phyloP scores from a whole-genome alignment of 2,888 invertebrate species.

The Atrina japonica region DNA sequence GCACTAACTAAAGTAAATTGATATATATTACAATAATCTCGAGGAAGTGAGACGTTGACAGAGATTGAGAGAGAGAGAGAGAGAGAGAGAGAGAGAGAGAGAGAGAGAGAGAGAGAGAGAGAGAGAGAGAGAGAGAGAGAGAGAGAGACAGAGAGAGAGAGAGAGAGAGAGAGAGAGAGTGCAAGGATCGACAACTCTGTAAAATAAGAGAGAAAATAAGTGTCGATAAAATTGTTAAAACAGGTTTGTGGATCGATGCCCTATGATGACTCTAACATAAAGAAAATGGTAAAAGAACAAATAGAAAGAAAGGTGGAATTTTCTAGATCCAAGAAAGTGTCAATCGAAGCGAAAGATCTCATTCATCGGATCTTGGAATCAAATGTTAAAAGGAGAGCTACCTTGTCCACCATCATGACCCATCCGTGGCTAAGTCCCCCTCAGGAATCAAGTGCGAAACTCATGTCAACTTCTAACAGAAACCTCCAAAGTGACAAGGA shows the following conservation, averaged over 20 bases:
- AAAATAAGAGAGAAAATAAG: no score
- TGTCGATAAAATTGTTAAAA: no score
- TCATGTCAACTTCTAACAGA: background rate
- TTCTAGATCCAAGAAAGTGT: conserved; percentile 82
- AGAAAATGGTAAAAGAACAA: conserved; percentile 91
- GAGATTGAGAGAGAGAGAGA: no score
- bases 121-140: no score
- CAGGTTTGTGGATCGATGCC: conserved; percentile 90
- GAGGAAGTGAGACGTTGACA: no score
- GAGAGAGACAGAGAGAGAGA: no score
- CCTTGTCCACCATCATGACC: conserved; percentile 63
- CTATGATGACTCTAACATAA: conserved; percentile 89
- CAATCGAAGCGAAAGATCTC: conserved; percentile 84
- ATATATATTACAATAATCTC: no score
- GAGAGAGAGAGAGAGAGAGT: no score
- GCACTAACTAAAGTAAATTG: no score
- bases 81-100: no score
- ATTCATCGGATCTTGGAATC: conserved; percentile 92
- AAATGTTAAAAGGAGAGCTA: conserved; percentile 84
- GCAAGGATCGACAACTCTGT: no score
- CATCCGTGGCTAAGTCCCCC: conserved; percentile 60
- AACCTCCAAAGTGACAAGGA: background rate
- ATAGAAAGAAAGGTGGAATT: conserved; percentile 76
- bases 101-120: no score
- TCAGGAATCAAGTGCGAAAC: background rate